Base-by-base conservation (phyloP, 2,888 invertebrate species). In the Calameuta filiformis region DNA sequence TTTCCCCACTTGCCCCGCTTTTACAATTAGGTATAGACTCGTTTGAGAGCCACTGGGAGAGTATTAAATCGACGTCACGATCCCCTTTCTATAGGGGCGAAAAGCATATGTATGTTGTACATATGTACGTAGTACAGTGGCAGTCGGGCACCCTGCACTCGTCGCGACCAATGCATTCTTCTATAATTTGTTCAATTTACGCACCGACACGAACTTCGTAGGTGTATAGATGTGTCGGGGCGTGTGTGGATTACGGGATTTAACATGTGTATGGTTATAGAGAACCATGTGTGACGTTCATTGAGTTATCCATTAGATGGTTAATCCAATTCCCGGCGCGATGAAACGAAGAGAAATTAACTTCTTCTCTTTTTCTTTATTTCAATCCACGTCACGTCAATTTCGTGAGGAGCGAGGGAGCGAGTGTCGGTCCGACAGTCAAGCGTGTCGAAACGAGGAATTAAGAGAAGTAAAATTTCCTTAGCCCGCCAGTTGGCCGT, bases 181-280 rank as follows among this genome's bases (percentile, higher is more conserved):
- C 87, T 89, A 85, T 90, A 90, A 90, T 90, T 90, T 89, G 89
- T 88, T 89, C 90, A 90, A 90, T 90, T 90, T 89, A 90, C 89
- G 87, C 88, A 88, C 84, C 84, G 85, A 88, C 89, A 88, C 86
- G 87, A 87, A 86, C 83, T 81, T 77, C 84, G 82, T 83, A 85
- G 87, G 9, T 6, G 23, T 56, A 23, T 56, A 9, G 56, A 56
- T 23, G 6, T 23, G 23, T 56, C 6, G 23, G 9, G 23, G 56
- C 56, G 15, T 56, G 23, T 56, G 56, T 23, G 23, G 56, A 56
- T 56, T 56, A 56, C 1, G 23, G 15, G 9, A 2, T 56, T 56
- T 56, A 23, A 23, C 0, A 56, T 56, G 56, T 56, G 23, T 56
- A 56, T 2, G 23, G 9, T 9, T 56, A 23, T 23, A 56, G 0